Base-by-base conservation (phyloP, 2,888 invertebrate species). In the Philhelius pedissequus region DNA sequence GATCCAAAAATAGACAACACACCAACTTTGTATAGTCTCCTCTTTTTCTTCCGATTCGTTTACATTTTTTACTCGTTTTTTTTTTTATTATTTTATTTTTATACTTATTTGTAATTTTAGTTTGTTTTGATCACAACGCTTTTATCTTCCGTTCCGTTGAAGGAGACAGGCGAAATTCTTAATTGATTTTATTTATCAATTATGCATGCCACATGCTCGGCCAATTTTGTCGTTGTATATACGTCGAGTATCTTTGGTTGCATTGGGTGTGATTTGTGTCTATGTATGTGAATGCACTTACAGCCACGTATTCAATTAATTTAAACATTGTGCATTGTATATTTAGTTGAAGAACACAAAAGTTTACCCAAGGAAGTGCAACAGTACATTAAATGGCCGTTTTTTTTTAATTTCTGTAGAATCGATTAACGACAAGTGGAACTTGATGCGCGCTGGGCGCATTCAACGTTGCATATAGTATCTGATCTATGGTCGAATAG, bases 141-240 rank as follows among this genome's bases (percentile, higher is more conserved):
- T 79, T 70, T 68, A 79, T 80, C 71, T 84, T 80, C 84, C 79
- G 75, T 79, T 83, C 83, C 54, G 40, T 45, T 40, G 48, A 48
- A 48, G 27, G 40, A 45, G 64, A 11, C 56, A 30, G 20, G 20
- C 45, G 9, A 20, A 2, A 80, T 76, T 84, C 71, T n/a, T 84
- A 84, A 84, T 84, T 84, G 84, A 84, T 80, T 84, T 54, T 66
- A 79, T 84, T 84, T 84, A 79, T 76, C 80, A 79, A 84, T 84
- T 84, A 84, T 84, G 79, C 84, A 80, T 71, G 79, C 84, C 84
- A 84, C 84, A 84, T 84, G 84, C 75, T 79, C 79, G 35, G 18
- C 30, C 18, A 15, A 64, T 62, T 64, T 62, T 15, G 56, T 75
- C 68, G 45, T 35, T 18, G 3, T 58, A 11, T 54, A 52, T n/a